phyloP scores from a whole-genome alignment of 2,797 vertebrate genomes.

The Ptychobarbus kaznakovi region DNA sequence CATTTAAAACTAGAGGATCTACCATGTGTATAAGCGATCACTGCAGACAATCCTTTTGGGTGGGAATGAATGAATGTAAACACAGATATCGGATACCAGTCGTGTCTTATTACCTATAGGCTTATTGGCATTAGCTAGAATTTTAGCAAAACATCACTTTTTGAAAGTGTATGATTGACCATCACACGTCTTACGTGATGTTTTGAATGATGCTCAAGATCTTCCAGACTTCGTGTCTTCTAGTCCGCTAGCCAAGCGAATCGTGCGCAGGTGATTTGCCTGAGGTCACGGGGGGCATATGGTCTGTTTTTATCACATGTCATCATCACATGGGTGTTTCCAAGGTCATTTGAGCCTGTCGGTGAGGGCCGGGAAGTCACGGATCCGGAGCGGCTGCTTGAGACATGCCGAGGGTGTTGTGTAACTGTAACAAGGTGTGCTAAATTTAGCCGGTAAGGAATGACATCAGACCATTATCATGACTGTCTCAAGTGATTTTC shows the following conservation, averaged over 20 bases:
- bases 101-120: too few relatives aligned
- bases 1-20: too few relatives aligned
- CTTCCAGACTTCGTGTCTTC: not conserved
- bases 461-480: constrained; percentile 71
- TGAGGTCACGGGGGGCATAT: constrained; percentile 34
- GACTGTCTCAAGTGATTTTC: constrained; percentile 67
- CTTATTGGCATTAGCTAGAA: not conserved
- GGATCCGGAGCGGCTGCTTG: constrained; percentile 6
- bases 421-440: constrained; percentile 71
- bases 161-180: not conserved
- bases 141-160: not conserved
- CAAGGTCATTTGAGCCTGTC: constrained; percentile 19
- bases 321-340: constrained; percentile 14
- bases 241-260: not conserved
- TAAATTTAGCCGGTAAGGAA: constrained; percentile 70
- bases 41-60: too few relatives aligned
- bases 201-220: not conserved
- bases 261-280: constrained; percentile 17
- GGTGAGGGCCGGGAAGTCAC: not conserved
- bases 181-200: not conserved
- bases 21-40: too few relatives aligned
- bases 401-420: constrained; percentile 62
- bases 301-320: constrained; percentile 35
- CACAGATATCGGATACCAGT: too few relatives aligned
- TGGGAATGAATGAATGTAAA: too few relatives aligned